phyloP scores from a whole-genome alignment of 2,888 invertebrate species.

The Slavum lentiscoides region DNA sequence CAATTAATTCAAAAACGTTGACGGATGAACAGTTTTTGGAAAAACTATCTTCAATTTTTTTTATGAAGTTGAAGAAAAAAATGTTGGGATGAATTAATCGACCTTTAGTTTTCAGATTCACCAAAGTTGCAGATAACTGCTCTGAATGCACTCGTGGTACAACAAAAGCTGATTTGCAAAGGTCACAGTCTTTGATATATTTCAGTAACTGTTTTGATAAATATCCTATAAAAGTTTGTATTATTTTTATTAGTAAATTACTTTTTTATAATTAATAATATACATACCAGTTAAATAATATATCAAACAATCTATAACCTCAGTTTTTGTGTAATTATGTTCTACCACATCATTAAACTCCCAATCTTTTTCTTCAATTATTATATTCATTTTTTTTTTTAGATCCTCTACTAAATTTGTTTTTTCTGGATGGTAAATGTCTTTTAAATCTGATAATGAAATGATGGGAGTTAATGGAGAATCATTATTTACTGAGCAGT shows the following conservation, averaged over 20 bases:
- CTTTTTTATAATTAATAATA: too few relatives aligned
- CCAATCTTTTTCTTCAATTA: slow-evolving; percentile 7
- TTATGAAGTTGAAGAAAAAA: not conserved
- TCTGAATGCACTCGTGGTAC: too few relatives aligned
- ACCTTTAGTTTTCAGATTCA: not conserved
- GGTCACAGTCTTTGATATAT: not conserved
- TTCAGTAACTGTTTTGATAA: slow-evolving; percentile 3
- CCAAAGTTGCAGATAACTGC: not conserved
- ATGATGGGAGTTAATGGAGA: not conserved
- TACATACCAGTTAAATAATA: slow-evolving; percentile 18
- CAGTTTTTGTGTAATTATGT: not conserved
- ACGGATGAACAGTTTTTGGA: too few relatives aligned
- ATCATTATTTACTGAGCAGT: not conserved
- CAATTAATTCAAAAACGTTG: too few relatives aligned
- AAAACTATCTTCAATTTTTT: not conserved
- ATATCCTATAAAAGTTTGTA: too few relatives aligned
- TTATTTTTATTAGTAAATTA: too few relatives aligned
- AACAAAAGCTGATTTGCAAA: not conserved
- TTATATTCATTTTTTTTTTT: slow-evolving; percentile 12
- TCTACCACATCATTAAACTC: not conserved
- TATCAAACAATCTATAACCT: not conserved
- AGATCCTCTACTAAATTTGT: not conserved
- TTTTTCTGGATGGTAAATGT: not conserved
- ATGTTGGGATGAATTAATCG: not conserved
- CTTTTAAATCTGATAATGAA: not conserved